Conservation (phyloP, 1,140 invertebrate species). For the Berghia stephanieae region DNA sequence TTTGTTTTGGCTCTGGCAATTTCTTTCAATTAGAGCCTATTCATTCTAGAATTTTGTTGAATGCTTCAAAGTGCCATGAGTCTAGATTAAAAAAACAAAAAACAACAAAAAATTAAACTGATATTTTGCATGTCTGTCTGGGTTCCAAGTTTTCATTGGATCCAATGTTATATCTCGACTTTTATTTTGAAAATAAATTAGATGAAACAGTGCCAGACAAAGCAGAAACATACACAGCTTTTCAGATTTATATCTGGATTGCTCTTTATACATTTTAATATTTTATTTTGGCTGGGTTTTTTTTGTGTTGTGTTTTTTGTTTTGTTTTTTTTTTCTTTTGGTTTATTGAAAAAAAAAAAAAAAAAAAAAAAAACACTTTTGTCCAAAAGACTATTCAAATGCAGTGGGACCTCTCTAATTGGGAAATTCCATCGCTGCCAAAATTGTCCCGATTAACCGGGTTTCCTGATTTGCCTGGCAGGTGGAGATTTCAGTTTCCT, state of each 20-base stretch:
- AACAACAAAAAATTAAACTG: no score
- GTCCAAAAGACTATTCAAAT: neutral
- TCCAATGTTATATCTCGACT: neutral
- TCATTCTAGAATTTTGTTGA: no score
- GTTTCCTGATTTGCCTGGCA: no score
- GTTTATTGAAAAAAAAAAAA: neutral
- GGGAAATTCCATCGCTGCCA: neutral
- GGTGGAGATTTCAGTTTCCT: no score
- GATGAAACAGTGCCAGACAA: neutral
- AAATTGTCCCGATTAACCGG: neutral
- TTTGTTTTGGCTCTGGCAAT: no score
- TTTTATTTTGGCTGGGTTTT: neutral
- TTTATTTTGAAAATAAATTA: neutral
- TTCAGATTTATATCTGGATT: neutral
- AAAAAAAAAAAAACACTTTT: constrained; percentile 4
- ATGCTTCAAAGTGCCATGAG: no score
- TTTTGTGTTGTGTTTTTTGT: neutral
- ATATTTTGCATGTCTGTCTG: no score
- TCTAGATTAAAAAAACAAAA: no score
- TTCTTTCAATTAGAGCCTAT: no score
- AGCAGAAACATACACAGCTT: neutral
- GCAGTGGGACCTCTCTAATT: neutral
- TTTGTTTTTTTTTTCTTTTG: no score
- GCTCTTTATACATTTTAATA: neutral
- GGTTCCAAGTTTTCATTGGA: no score